Evolutionary conservation across 2,113 vertebrate genomes (phyloP).

Genomic region (Chaetura pelagica): DNA sequence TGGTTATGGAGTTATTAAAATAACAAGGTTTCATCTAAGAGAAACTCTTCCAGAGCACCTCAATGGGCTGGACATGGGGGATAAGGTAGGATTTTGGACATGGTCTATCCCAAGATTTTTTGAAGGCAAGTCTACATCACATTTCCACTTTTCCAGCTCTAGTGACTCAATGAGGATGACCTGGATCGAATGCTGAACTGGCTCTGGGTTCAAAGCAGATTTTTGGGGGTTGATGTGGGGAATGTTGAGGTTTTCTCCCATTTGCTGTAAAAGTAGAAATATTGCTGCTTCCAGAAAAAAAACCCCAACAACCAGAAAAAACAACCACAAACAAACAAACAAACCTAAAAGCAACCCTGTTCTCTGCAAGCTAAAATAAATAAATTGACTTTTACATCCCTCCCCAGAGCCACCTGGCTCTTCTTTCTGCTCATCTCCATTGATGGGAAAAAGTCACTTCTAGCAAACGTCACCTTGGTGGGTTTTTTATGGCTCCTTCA

Average conservation of each 20-base stretch:
- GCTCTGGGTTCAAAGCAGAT: fast-evolving
- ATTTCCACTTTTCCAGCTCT: background rate
- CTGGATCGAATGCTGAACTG: fast-evolving
- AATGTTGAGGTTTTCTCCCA: background rate
- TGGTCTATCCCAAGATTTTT: fast-evolving
- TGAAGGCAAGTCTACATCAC: background rate
- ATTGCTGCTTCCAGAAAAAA: background rate
- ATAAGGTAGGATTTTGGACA: background rate
- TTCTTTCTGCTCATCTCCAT: slow-evolving; percentile 26
- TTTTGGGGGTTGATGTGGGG: fast-evolving
- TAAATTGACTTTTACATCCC: background rate
- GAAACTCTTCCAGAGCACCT: background rate
- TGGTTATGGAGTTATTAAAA: fast-evolving
- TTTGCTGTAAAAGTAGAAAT: background rate
- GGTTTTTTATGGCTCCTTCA: slow-evolving; percentile 56
- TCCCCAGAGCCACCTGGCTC: background rate
- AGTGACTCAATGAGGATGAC: fast-evolving
- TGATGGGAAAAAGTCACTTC: slow-evolving; percentile 61
- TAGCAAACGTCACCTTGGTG: slow-evolving; percentile 41
- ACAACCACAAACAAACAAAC: no score
- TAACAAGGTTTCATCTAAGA: background rate
- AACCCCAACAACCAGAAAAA: no score
- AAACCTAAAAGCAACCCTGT: background rate
- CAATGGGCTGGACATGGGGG: background rate
- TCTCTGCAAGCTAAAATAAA: slow-evolving; percentile 26